A percentile compares a stretch with the other conserved stretches of the same genome.
These are phyloP conservation scores for Oostethus manadensis DNA, from an alignment of 2,113 vertebrate species.

Conservation along the genomic window DNA sequence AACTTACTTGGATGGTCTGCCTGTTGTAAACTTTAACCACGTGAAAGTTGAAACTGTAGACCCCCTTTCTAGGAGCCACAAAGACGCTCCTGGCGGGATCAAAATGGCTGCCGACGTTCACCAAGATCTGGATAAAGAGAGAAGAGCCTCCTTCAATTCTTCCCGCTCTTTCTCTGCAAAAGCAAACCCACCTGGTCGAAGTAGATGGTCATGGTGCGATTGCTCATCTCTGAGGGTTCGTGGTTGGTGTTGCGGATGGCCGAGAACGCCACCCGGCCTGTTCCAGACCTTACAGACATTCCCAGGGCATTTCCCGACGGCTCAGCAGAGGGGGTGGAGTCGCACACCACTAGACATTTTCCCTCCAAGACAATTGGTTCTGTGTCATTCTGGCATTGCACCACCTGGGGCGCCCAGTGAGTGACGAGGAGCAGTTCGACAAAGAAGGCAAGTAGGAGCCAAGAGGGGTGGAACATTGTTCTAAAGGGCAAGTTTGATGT, in stretches of 20 bases:
- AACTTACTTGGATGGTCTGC: conserved; percentile 79
- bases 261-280: conserved; percentile 71
- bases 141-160: not conserved
- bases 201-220: conserved; percentile 77
- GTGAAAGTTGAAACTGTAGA: conserved; percentile 86
- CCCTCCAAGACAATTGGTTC: conserved; percentile 76
- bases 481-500: not conserved
- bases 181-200: conserved; percentile 71
- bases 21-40: conserved; percentile 88
- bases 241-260: conserved; percentile 75
- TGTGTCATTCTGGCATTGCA: conserved; percentile 70
- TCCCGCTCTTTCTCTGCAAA: not conserved
- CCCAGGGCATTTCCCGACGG: conserved; percentile 70
- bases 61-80: conserved; percentile 79
- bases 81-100: conserved; percentile 80
- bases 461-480: conserved; percentile 26
- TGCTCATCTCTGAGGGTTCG: conserved; percentile 77
- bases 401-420: conserved; percentile 30
- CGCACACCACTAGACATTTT: conserved; percentile 77
- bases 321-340: conserved; percentile 67
- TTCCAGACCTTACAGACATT: conserved; percentile 73
- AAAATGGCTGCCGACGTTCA: conserved; percentile 81
- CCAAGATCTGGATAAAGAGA: conserved; percentile 69
- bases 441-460: not conserved
- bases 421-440: conserved; percentile 45